Evolutionary conservation across 2,797 vertebrate species (phyloP), one percentile per base, ranked within the genome.

Genomic region (Tympanoctomys barrerae): DNA sequence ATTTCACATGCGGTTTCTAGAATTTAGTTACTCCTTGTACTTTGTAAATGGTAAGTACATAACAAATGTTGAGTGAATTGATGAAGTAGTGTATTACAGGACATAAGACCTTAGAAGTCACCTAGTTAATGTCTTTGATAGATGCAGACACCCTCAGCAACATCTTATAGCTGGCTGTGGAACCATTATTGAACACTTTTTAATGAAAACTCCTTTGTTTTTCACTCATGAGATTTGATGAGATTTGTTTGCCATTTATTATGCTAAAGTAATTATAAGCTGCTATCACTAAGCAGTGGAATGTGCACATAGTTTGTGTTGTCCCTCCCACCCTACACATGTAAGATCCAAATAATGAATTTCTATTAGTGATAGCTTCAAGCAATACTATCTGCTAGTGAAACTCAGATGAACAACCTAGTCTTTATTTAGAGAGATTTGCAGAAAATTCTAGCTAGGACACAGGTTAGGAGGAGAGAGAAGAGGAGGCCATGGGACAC

Each of bases 271-370:
- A 39, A 73, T 62, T 39, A 71, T 57, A 93, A 66, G 49, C 71
- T 61, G 33, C 31, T 95, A 77, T 68, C 52, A 33, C 66, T 70
- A 52, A 91, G 88, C 73, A 88, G 90, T 87, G 22, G 64, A 73
- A 14, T 5, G 83, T 83, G 90, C 26, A 49, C 18, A 66, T 81
- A 42, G 21, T 95, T 84, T 70, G 62, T 88, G 73, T 71, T 19
- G 68, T 42, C 78, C 52, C 46, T 19, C 1, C 9, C 31, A 54
- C 33, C 7, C 68, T 3, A 18, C 64, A 16, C 4, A 49, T 83
- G 13, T 84, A 89, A 89, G 33, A 83, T 61, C 9, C 6, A 73
- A 91, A 54, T 77, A 87, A 52, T 22, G 86, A 86, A 79, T 84
- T 80, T 66, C 39, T 80, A 71, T 75, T 71, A 70, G 28, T 94